Evolutionary conservation across 2,113 vertebrate genomes (phyloP).

Genomic region (Irena cyanogastra): DNA sequence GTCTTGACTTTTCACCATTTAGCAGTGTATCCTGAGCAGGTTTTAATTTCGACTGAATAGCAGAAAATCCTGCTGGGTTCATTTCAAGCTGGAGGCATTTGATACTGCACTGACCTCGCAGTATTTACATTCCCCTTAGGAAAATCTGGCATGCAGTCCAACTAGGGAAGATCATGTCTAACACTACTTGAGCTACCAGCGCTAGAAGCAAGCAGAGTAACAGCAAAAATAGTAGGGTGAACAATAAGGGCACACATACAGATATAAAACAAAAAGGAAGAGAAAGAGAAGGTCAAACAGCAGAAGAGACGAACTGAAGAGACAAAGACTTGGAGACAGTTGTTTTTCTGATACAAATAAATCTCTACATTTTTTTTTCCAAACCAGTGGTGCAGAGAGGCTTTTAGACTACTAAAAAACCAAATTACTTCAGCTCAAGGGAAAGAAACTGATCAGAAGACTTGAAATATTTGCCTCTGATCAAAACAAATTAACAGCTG

Average conservation of each 20-base stretch:
- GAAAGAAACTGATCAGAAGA: neutral
- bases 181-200: neutral
- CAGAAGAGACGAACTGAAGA: neutral
- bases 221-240: neutral
- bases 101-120: slow-evolving; percentile 35
- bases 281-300: slow-evolving; percentile 23
- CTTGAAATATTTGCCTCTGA: neutral
- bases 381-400: neutral
- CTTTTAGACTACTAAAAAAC: neutral
- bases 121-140: slow-evolving; percentile 43
- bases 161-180: neutral
- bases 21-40: neutral
- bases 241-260: neutral
- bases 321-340: neutral
- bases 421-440: neutral
- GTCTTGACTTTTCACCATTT: neutral
- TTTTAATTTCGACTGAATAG: neutral
- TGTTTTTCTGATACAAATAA: neutral
- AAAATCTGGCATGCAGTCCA: slow-evolving; percentile 26
- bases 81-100: slow-evolving; percentile 48
- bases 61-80: slow-evolving; percentile 16
- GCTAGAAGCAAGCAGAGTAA: slow-evolving; percentile 10
- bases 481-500: neutral
- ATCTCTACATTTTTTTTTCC: neutral
- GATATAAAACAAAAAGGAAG: neutral